These are phyloP conservation scores for Criorhina ranunculi DNA, from an alignment of 2,888 invertebrate species.

Conservation along the genomic window DNA sequence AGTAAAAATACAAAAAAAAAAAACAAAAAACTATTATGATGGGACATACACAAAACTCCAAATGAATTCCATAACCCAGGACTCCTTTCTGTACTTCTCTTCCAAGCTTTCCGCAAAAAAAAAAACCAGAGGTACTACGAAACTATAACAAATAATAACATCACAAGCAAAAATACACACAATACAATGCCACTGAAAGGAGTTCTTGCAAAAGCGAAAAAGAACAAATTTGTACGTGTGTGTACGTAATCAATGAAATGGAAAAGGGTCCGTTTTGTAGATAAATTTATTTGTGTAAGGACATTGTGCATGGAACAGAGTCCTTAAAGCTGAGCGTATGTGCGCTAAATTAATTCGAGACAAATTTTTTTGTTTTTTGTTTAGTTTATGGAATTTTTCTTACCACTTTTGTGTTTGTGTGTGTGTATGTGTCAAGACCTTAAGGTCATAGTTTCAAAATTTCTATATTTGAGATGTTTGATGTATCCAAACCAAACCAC, in stretches of 20 bases:
- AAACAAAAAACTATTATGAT: constrained; percentile 34
- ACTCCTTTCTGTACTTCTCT: not conserved
- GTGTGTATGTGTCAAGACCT: no score
- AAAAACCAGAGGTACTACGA: constrained; percentile 17
- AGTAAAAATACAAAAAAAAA: constrained; percentile 30
- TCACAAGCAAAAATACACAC: constrained; percentile 12
- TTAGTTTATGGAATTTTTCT: not conserved
- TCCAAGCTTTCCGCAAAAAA: constrained; percentile 23
- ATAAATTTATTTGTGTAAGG: constrained; percentile 30
- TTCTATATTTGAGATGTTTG: not conserved
- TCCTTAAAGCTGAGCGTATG: constrained; percentile 21
- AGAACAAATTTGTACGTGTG: constrained; percentile 41
- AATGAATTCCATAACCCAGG: constrained; percentile 47
- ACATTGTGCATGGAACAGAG: not conserved
- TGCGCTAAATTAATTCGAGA: constrained; percentile 21
- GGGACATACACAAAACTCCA: constrained; percentile 21
- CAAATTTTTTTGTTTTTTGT: not conserved
- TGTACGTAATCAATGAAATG: constrained; percentile 65
- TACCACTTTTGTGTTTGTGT: not conserved
- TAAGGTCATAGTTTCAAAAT: no score
- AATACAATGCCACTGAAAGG: constrained; percentile 39
- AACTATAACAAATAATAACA: constrained; percentile 37
- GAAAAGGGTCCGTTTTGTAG: constrained; percentile 44
- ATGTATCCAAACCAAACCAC: not conserved
- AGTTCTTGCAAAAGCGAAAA: constrained; percentile 17